Evolutionary conservation across 2,113 vertebrate genomes (phyloP).

Genomic region (Sebastes schlegelii): DNA sequence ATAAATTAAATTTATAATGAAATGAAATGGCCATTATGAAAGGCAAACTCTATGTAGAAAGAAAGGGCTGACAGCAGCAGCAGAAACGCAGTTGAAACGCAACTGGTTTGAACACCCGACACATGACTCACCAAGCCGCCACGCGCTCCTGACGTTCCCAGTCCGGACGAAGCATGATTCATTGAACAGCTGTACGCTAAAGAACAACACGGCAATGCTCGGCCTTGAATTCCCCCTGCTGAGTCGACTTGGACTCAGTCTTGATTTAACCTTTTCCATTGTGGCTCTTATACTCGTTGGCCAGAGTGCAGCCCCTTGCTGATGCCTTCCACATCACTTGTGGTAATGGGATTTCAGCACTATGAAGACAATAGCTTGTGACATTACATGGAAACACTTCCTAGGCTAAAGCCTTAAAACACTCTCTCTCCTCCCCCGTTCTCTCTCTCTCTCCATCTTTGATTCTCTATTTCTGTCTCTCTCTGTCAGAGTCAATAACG

Average conservation of each 20-base stretch:
- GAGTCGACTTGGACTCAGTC: conserved; percentile 9
- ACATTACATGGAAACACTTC: conserved; percentile 74
- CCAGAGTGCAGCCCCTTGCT: neutral
- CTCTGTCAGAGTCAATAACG: conserved; percentile 53
- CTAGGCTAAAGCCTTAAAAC: conserved; percentile 47
- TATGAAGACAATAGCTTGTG: conserved; percentile 66
- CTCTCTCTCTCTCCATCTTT: conserved; percentile 43
- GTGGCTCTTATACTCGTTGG: neutral
- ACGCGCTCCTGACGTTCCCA: too few species aligned
- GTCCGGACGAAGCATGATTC: too few species aligned
- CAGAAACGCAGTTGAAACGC: too few species aligned
- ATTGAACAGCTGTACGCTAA: too few species aligned
- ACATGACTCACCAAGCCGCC: too few species aligned
- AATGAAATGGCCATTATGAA: too few species aligned
- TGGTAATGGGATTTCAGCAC: conserved; percentile 39
- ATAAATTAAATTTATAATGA: too few species aligned
- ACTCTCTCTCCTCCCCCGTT: conserved; percentile 1
- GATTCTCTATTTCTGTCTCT: conserved; percentile 62
- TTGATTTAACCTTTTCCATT: conserved; percentile 29
- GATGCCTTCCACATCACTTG: conserved; percentile 23
- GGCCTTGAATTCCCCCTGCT: neutral
- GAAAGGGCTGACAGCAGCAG: too few species aligned
- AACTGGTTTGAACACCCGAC: too few species aligned
- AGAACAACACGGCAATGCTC: too few species aligned
- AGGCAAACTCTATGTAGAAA: too few species aligned